Conservation (phyloP, 2,888 invertebrate genomes). For the Beris morrisii region DNA sequence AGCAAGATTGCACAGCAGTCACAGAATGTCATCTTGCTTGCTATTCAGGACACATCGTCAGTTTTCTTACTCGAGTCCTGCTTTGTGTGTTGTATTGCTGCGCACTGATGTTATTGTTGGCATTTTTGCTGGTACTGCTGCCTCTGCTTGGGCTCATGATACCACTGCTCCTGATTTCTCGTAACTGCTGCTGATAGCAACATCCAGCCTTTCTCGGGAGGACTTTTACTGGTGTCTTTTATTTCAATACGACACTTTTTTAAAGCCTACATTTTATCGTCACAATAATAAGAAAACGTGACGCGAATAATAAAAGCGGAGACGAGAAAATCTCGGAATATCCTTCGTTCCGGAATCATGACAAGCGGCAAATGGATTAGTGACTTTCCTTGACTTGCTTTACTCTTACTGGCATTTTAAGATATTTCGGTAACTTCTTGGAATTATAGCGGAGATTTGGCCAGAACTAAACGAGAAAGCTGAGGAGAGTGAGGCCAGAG, state of each 20-base stretch:
- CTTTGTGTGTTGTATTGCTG: constrained; percentile 1
- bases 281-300: constrained; percentile 40
- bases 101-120: neutral
- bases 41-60: constrained; percentile 9
- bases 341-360: constrained; percentile 36
- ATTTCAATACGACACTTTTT: constrained; percentile 40
- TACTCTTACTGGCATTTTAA: constrained; percentile 8
- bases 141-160: too few species aligned
- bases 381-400: constrained; percentile 24
- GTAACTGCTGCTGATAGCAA: too few species aligned
- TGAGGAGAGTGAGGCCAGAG: too few species aligned
- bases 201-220: too few species aligned
- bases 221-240: constrained; percentile 30
- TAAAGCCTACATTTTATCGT: constrained; percentile 40
- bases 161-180: too few species aligned
- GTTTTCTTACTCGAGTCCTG: constrained; percentile 10
- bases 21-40: constrained; percentile 6
- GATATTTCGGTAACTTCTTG: constrained; percentile 5
- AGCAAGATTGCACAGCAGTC: neutral
- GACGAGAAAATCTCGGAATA: constrained; percentile 34
- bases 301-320: constrained; percentile 36
- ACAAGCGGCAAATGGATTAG: constrained; percentile 36
- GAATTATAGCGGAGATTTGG: too few species aligned
- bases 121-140: too few species aligned
- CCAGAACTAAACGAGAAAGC: too few species aligned